phyloP scores from a whole-genome alignment of 1,140 invertebrate species.

The Platyscapa corneri region DNA sequence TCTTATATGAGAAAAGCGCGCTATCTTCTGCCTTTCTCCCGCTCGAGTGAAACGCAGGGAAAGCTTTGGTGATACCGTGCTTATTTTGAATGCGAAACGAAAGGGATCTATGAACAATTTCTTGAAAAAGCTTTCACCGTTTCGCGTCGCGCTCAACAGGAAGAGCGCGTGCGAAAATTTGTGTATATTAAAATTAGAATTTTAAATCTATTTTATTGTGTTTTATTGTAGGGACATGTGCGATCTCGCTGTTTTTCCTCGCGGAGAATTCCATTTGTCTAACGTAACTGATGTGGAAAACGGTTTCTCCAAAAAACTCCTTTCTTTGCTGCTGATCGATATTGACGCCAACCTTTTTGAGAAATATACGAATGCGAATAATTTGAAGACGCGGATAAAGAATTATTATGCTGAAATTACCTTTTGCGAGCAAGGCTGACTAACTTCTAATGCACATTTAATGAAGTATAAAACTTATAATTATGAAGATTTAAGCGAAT shows the following conservation, averaged over 20 bases:
- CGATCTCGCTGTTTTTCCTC: not conserved
- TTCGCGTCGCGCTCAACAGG: not conserved
- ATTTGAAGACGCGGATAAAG: not conserved
- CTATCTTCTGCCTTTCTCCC: not conserved
- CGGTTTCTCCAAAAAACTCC: not conserved
- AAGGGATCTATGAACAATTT: not conserved
- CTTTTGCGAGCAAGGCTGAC: not conserved
- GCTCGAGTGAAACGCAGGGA: not conserved
- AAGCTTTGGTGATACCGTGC: not conserved
- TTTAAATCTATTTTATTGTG: slow-evolving; percentile 8
- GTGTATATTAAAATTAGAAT: not conserved
- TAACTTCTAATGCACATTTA: not conserved
- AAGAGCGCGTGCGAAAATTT: not conserved
- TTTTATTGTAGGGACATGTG: not conserved
- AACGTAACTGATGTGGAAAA: not conserved
- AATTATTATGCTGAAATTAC: not conserved
- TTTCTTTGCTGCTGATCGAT: not conserved
- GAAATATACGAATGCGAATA: not conserved
- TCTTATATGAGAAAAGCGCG: not conserved
- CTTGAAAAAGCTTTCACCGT: not conserved
- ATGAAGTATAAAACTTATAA: too few relatives aligned
- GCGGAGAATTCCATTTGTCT: not conserved
- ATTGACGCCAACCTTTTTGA: not conserved
- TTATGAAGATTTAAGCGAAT: too few relatives aligned
- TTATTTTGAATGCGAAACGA: slow-evolving; percentile 16